Conservation (phyloP, 2,113 vertebrate species). For the Microcebus tavaratra region DNA sequence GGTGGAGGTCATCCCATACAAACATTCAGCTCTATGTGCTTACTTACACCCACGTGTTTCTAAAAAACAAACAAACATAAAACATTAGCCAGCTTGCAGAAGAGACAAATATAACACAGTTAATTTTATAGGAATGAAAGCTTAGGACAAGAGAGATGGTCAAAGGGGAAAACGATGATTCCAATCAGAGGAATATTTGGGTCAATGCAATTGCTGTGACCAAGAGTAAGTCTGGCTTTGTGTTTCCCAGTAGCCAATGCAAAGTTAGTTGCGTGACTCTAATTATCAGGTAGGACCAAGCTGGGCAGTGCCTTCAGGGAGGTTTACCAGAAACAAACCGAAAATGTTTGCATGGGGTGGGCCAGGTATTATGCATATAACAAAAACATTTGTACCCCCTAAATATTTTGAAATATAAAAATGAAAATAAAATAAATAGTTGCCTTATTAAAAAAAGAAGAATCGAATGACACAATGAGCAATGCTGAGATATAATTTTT, state of each 20-base stretch:
- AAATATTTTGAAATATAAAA: too few relatives aligned
- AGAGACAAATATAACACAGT: not conserved
- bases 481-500: not conserved
- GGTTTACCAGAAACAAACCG: constrained; percentile 4
- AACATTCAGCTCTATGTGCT: not conserved
- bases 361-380: not conserved
- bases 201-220: not conserved
- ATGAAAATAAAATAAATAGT: too few relatives aligned
- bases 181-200: not conserved
- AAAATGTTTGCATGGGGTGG: not conserved
- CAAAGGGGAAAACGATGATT: not conserved
- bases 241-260: not conserved
- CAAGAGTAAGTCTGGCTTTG: not conserved
- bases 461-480: not conserved
- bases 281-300: not conserved
- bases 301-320: not conserved
- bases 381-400: too few relatives aligned
- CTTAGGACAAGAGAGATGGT: not conserved
- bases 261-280: not conserved
- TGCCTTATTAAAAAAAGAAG: not conserved
- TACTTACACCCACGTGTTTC: not conserved
- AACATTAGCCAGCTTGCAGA: not conserved
- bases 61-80: not conserved
- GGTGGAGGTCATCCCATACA: not conserved
- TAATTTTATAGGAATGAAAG: not conserved